phyloP scores from a whole-genome alignment of 2,888 invertebrate genomes.

The Polydrusus cervinus region DNA sequence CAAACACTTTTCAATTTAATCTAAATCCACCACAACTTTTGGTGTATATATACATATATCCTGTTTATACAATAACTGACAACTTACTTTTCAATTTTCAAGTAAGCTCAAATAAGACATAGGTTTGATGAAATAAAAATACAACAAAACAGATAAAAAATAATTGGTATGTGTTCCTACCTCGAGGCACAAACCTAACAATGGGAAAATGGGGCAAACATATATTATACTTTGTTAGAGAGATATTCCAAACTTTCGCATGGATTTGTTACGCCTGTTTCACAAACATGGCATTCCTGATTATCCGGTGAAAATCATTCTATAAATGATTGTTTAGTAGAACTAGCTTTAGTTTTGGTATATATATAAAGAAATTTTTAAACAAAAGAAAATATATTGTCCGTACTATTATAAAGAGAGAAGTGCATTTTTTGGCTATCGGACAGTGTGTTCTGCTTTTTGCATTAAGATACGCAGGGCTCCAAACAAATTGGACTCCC shows the following conservation, averaged over 20 bases:
- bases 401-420: too few relatives aligned
- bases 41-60: not conserved
- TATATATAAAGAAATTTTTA: too few relatives aligned
- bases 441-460: too few relatives aligned
- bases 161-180: conserved; percentile 41
- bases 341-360: too few relatives aligned
- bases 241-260: conserved; percentile 66
- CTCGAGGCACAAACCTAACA: conserved; percentile 42
- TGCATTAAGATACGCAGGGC: too few relatives aligned
- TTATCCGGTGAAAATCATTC: conserved; percentile 62
- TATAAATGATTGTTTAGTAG: conserved; percentile 48
- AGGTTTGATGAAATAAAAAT: conserved; percentile 26
- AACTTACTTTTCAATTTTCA: conserved; percentile 19
- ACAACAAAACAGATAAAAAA: conserved; percentile 40
- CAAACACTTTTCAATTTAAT: not conserved
- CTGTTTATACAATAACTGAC: conserved; percentile 1
- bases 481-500: too few relatives aligned
- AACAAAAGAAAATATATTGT: too few relatives aligned
- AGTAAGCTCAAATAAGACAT: conserved; percentile 5
- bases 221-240: conserved; percentile 68
- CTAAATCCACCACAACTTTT: not conserved
- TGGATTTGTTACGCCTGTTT: conserved; percentile 66
- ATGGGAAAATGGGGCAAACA: conserved; percentile 66
- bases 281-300: conserved; percentile 58
- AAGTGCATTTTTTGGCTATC: too few relatives aligned